A percentile compares a stretch with the other conserved stretches of the same genome.
Evolutionary conservation across 2,797 vertebrate genomes (phyloP).

Genomic region (Pelobates cultripes): DNA sequence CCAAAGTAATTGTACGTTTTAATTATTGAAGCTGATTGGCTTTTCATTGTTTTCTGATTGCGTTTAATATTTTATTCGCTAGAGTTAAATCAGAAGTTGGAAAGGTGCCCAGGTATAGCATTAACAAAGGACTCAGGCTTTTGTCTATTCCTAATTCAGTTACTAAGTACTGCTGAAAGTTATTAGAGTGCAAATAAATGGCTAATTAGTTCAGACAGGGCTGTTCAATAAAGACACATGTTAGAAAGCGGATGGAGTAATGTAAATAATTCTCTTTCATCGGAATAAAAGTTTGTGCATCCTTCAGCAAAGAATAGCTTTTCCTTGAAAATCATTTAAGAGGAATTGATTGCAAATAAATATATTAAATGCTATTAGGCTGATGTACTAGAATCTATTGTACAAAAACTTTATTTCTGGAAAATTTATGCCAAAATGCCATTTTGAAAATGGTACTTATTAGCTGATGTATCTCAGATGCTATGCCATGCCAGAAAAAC

Average conservation of each 20-base stretch:
- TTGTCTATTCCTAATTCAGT: slow-evolving; percentile 29
- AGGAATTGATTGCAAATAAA: no score
- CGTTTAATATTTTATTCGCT: slow-evolving; percentile 6
- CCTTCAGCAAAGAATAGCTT: no score
- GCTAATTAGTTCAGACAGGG: background rate
- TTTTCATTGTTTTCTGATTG: slow-evolving; percentile 29
- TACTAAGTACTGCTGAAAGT: background rate
- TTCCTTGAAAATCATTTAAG: no score
- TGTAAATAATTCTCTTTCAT: no score
- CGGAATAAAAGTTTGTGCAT: no score
- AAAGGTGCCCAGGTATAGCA: slow-evolving; percentile 16
- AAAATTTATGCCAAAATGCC: no score
- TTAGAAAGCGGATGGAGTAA: background rate
- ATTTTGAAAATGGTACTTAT: no score
- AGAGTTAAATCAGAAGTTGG: slow-evolving; percentile 16
- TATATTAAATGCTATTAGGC: no score
- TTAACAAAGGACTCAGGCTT: slow-evolving; percentile 14
- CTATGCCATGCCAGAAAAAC: no score
- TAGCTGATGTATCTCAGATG: no score
- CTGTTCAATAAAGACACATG: background rate
- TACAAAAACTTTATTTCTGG: no score
- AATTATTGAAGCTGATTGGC: slow-evolving; percentile 30
- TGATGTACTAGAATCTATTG: no score
- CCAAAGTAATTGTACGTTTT: slow-evolving; percentile 3
- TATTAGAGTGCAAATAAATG: slow-evolving; percentile 19